phyloP scores from a whole-genome alignment of 2,888 invertebrate species.

The Hecatera dysodea region DNA sequence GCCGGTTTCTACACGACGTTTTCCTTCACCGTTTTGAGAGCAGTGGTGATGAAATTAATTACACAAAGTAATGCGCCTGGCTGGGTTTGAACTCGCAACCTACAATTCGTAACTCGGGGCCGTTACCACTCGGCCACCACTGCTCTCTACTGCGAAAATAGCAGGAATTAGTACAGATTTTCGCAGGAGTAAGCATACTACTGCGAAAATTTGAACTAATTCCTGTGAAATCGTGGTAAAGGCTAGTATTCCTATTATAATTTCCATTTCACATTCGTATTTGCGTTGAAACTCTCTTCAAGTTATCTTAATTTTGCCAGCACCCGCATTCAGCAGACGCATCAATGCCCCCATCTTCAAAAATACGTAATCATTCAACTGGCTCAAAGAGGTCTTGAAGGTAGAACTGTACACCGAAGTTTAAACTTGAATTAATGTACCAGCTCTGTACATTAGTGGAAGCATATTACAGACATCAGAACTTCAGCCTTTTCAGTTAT shows the following conservation, averaged over 20 bases:
- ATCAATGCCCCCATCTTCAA: slow-evolving; percentile 36
- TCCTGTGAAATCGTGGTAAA: neutral
- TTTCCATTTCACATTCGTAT: neutral
- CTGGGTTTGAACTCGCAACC: no score
- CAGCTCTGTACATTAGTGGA: slow-evolving; percentile 63
- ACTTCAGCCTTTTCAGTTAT: slow-evolving; percentile 80
- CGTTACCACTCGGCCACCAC: no score
- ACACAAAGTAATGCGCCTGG: no score
- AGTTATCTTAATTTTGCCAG: slow-evolving; percentile 8
- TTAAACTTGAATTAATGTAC: slow-evolving; percentile 67
- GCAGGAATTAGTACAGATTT: no score
- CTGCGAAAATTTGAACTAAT: no score
- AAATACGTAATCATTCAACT: slow-evolving; percentile 50
- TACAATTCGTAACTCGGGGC: no score
- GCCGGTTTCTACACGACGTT: no score
- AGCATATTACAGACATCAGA: slow-evolving; percentile 72
- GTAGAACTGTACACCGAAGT: slow-evolving; percentile 46
- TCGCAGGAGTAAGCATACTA: no score
- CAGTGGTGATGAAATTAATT: no score
- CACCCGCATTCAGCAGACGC: slow-evolving; percentile 6
- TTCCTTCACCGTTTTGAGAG: no score
- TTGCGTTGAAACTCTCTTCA: neutral
- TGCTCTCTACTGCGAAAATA: no score
- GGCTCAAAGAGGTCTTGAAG: slow-evolving; percentile 30
- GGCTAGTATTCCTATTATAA: no score